phyloP scores from a whole-genome alignment of 2,113 vertebrate genomes.

The Sylvilagus bachmani region DNA sequence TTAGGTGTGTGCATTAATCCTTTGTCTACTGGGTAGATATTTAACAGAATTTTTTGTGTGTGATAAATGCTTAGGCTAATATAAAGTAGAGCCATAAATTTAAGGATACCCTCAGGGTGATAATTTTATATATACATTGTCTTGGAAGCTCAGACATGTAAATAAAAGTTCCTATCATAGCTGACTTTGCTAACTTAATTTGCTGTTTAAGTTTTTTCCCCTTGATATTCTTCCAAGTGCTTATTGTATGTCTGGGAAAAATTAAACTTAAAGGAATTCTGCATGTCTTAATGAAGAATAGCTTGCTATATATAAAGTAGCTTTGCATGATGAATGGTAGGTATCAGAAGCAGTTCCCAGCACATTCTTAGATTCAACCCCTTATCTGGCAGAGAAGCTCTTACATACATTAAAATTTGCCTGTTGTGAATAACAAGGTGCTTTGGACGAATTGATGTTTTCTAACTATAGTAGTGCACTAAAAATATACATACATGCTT shows the following conservation, averaged over 20 bases:
- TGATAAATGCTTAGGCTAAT: constrained; percentile 55
- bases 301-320: constrained; percentile 48
- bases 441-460: constrained; percentile 23
- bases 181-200: constrained; percentile 73
- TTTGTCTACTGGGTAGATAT: constrained; percentile 10
- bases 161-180: constrained; percentile 54
- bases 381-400: neutral
- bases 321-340: constrained; percentile 65
- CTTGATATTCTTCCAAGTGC: constrained; percentile 68
- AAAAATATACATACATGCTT: neutral
- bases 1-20: constrained; percentile 57
- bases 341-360: constrained; percentile 30
- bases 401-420: constrained; percentile 53
- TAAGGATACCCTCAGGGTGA: neutral
- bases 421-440: constrained; percentile 53
- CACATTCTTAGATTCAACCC: constrained; percentile 58
- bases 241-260: constrained; percentile 72
- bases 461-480: neutral
- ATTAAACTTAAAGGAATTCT: constrained; percentile 70
- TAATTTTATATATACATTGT: constrained; percentile 62
- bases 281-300: constrained; percentile 67
- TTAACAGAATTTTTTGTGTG: constrained; percentile 32
- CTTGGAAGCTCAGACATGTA: constrained; percentile 57
- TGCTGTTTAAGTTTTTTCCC: constrained; percentile 43
- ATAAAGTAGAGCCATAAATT: constrained; percentile 47